Conservation (phyloP, 2,888 invertebrate species). For the Furcula furcula region DNA sequence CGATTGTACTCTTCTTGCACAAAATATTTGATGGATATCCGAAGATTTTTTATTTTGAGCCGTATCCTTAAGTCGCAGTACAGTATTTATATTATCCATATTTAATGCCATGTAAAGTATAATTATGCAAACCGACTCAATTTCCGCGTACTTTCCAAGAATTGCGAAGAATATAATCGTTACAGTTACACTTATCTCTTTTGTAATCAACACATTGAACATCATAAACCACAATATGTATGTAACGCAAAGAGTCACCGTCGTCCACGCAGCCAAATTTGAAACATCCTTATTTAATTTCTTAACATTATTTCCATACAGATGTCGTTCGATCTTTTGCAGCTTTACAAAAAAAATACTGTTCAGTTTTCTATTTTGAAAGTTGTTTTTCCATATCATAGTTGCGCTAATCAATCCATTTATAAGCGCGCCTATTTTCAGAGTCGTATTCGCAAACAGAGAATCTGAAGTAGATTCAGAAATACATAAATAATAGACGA, state of each 20-base stretch:
- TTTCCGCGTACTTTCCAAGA: conserved; percentile 35
- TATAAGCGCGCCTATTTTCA: conserved; percentile 36
- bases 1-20: background rate
- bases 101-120: conserved; percentile 36
- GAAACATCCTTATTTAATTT: conserved; percentile 32
- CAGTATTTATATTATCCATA: conserved; percentile 39
- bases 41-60: background rate
- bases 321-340: conserved; percentile 50
- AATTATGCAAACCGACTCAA: conserved; percentile 34
- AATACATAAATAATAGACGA: conserved; percentile 21
- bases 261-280: conserved; percentile 9
- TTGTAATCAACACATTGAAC: conserved; percentile 30
- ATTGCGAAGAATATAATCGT: conserved; percentile 23
- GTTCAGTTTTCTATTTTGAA: conserved; percentile 20
- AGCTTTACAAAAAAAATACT: conserved; percentile 54
- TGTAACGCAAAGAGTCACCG: conserved; percentile 5
- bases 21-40: background rate
- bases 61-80: conserved; percentile 20
- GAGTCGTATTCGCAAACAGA: conserved; percentile 28
- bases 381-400: conserved; percentile 36
- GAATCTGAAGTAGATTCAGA: conserved; percentile 30
- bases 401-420: conserved; percentile 29
- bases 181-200: conserved; percentile 29
- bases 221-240: conserved; percentile 21
- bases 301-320: conserved; percentile 36